Conservation (phyloP, 1,140 invertebrate species). For the Armadillidium nasatum region DNA sequence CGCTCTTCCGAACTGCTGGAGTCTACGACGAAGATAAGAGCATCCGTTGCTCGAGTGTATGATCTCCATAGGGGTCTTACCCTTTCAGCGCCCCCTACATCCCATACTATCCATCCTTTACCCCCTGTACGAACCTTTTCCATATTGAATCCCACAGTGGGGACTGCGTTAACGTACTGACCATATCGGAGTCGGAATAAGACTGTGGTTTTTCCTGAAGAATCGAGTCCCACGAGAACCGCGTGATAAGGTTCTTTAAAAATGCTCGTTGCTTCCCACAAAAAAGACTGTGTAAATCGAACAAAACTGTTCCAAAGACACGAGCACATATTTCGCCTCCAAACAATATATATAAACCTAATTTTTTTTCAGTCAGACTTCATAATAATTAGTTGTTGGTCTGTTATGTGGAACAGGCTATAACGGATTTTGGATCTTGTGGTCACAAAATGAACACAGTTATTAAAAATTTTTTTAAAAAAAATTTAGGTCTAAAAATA, state of each 20-base stretch:
- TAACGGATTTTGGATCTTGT: too few relatives aligned
- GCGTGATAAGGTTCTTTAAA: constrained; percentile 59
- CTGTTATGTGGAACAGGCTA: too few relatives aligned
- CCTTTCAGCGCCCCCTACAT: constrained; percentile 91
- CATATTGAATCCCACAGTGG: constrained; percentile 97
- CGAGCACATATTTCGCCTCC: too few relatives aligned
- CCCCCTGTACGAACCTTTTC: constrained; percentile 79
- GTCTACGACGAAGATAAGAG: constrained; percentile 88
- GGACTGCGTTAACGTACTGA: constrained; percentile 93
- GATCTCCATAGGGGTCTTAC: constrained; percentile 85
- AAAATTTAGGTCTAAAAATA: too few relatives aligned
- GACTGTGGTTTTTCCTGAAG: constrained; percentile 93
- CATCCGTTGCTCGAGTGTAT: constrained; percentile 85
- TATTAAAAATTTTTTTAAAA: too few relatives aligned
- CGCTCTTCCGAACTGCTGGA: constrained; percentile 82
- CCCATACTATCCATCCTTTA: constrained; percentile 84
- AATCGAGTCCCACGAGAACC: constrained; percentile 95
- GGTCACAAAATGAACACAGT: too few relatives aligned
- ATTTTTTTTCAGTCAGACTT: too few relatives aligned
- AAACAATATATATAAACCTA: too few relatives aligned
- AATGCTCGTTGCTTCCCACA: constrained; percentile 6
- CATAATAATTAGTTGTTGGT: too few relatives aligned
- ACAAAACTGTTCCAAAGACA: neutral
- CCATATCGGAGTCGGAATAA: constrained; percentile 96
- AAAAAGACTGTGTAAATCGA: neutral